Conservation (phyloP, 1,140 invertebrate species). For the Dreissena rostriformis region DNA sequence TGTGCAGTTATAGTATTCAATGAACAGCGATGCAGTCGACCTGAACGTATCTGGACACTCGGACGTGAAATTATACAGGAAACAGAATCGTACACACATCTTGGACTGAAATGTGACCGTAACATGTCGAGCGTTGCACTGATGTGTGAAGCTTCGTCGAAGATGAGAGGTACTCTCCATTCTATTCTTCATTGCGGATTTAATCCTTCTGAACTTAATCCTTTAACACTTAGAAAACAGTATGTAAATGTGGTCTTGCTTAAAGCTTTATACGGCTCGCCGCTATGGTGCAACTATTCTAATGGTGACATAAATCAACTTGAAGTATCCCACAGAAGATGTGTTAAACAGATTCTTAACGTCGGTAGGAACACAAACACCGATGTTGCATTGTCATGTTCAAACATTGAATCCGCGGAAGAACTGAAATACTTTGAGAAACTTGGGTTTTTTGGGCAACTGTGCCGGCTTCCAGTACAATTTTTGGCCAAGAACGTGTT, state of each 20-base stretch:
- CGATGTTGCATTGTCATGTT: not conserved
- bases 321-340: not conserved
- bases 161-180: constrained; percentile 3
- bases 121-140: not conserved
- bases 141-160: not conserved
- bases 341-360: constrained; percentile 5
- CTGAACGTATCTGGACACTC: not conserved
- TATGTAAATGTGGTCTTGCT: constrained; percentile 9
- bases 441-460: not conserved
- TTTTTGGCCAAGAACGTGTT: not conserved
- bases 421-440: not conserved
- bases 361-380: not conserved
- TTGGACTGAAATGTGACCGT: not conserved
- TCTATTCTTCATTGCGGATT: not conserved
- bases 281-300: not conserved
- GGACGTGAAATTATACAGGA: not conserved
- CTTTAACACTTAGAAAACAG: not conserved
- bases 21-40: not conserved
- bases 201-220: not conserved
- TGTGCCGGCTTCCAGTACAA: not conserved
- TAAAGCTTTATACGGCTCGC: constrained; percentile 18
- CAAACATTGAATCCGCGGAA: not conserved
- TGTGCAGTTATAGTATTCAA: constrained; percentile 20
- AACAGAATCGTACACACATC: constrained; percentile 7
- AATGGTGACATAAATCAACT: not conserved